A percentile compares a stretch with the other conserved stretches of the same genome.
Conservation (phyloP, 2,888 invertebrate species). For the Tenthredo scrophulariae region DNA sequence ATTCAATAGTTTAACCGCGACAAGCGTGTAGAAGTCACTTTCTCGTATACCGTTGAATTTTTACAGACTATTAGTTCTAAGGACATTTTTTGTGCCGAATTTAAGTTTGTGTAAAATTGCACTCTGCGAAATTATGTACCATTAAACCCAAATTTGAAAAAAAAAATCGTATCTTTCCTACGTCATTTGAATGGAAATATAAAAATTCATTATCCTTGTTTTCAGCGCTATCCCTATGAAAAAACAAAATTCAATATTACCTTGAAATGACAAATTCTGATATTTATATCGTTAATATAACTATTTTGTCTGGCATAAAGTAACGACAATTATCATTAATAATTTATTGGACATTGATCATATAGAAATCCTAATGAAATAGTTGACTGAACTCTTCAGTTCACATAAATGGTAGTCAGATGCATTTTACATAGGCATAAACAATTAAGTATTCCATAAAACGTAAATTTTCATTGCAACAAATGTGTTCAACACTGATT, state of each 20-base stretch:
- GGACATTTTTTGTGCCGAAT: too few relatives aligned
- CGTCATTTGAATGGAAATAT: background rate
- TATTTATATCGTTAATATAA: background rate
- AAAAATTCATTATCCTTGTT: background rate
- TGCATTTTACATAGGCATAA: background rate
- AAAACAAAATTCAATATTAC: background rate
- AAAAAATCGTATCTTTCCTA: background rate
- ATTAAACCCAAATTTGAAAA: background rate
- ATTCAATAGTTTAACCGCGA: background rate
- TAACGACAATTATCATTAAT: background rate
- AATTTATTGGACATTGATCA: background rate
- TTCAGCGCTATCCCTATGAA: background rate
- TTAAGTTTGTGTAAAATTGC: background rate
- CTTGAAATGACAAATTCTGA: background rate
- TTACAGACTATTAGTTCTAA: background rate
- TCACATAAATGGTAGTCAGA: background rate
- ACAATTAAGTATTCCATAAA: background rate
- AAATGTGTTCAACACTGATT: slow-evolving; percentile 5
- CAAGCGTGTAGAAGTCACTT: background rate
- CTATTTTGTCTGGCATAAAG: background rate
- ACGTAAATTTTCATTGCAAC: background rate
- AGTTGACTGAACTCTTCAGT: background rate
- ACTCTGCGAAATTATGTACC: background rate
- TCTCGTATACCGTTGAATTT: background rate
- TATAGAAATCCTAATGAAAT: background rate